Conservation (phyloP, 2,113 vertebrate genomes). For the Egretta garzetta region DNA sequence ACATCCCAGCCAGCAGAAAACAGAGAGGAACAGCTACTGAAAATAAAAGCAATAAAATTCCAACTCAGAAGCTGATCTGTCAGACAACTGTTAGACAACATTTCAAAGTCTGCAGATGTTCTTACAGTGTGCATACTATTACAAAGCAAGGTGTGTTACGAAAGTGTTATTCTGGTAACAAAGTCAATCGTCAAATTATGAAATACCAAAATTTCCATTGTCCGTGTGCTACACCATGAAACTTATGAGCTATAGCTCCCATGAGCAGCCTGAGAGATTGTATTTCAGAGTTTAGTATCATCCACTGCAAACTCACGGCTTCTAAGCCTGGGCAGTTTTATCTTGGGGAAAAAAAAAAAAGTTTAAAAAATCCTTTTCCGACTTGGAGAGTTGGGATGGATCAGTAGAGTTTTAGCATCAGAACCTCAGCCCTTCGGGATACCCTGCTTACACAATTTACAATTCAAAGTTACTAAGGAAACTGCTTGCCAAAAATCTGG, state of each 20-base stretch:
- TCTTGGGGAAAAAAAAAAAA: not conserved
- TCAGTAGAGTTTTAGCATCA: not conserved
- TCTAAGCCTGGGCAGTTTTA: not conserved
- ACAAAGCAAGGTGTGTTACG: not conserved
- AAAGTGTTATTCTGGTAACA: not conserved
- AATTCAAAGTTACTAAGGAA: not conserved
- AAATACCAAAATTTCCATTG: not conserved
- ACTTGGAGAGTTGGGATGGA: not conserved
- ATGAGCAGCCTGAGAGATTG: not conserved
- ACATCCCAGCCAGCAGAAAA: not conserved
- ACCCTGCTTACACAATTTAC: not conserved
- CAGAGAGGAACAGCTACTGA: not conserved
- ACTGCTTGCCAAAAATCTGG: not conserved
- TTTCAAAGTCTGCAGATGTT: not conserved
- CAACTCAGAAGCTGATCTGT: not conserved
- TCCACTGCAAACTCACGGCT: not conserved
- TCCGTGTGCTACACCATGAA: not conserved
- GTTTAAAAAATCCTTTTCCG: not conserved
- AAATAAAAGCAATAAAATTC: not conserved
- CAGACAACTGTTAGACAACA: not conserved
- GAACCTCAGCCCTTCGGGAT: not conserved
- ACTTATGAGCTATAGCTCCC: not conserved
- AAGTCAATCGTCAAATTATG: not conserved
- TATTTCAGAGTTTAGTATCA: not conserved
- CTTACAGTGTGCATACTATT: not conserved